A percentile compares a stretch with the other conserved stretches of the same genome.
These are phyloP conservation scores for Epizoanthus fatuus DNA, from an alignment of 92 coral and sea anemone genomes.

Conservation along the genomic window DNA sequence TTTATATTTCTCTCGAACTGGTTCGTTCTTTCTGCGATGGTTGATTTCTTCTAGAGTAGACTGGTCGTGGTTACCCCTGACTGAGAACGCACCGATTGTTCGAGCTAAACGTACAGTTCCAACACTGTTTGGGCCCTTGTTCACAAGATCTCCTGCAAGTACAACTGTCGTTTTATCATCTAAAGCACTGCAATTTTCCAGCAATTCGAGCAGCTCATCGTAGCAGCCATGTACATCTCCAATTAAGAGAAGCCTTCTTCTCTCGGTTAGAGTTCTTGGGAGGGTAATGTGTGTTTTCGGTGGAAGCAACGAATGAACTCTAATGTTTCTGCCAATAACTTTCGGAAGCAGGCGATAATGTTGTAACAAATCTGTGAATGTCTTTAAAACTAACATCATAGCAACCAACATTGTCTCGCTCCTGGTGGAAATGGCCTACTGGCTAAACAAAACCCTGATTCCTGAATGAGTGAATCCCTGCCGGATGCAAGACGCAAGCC, in stretches of 20 bases:
- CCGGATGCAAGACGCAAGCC: neutral
- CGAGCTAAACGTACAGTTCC: constrained; percentile 74
- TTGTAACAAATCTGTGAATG: constrained; percentile 22
- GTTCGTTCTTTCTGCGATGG: constrained; percentile 53
- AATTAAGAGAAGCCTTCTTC: constrained; percentile 58
- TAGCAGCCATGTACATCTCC: constrained; percentile 88
- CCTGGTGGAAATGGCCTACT: neutral
- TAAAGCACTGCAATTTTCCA: constrained; percentile 47
- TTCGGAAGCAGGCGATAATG: constrained; percentile 9
- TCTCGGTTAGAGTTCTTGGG: neutral
- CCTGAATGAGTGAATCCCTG: too few relatives aligned
- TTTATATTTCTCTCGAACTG: constrained; percentile 64
- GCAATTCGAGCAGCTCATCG: constrained; percentile 72
- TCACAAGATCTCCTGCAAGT: constrained; percentile 78
- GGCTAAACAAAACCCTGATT: too few relatives aligned
- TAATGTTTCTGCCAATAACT: constrained; percentile 13
- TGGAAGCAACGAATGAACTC: constrained; percentile 35
- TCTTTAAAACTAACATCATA: constrained; percentile 30
- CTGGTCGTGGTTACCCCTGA: constrained; percentile 87
- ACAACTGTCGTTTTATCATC: constrained; percentile 49
- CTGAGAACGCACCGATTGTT: constrained; percentile 72
- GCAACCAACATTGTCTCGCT: constrained; percentile 7
- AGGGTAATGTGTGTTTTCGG: constrained; percentile 1
- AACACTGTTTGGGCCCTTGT: constrained; percentile 80
- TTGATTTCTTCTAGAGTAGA: constrained; percentile 60